A percentile compares a stretch with the other conserved stretches of the same genome.
Evolutionary conservation across 37 sponge, comb jelly and placozoan species (phyloP).

Genomic region (Sycon ciliatum): DNA sequence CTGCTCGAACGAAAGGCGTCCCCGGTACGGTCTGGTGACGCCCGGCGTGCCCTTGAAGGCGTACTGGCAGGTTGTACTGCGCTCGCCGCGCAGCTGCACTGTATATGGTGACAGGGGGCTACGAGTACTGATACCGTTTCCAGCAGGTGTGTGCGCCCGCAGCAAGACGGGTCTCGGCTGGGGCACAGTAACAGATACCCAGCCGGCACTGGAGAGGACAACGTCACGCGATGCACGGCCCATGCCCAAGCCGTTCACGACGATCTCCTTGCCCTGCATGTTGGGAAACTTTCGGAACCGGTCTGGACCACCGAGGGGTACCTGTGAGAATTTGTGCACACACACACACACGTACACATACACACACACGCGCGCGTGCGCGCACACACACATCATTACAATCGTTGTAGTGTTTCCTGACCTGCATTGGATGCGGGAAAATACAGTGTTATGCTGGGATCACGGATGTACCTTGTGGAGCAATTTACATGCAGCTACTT

Average conservation of each 20-base stretch:
- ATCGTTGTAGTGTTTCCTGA: too few relatives aligned
- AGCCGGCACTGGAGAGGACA: slow-evolving; percentile 69
- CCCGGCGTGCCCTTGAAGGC: too few relatives aligned
- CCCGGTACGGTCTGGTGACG: too few relatives aligned
- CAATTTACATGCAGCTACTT: background rate
- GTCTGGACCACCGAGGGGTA: slow-evolving; percentile 44
- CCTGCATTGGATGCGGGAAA: background rate
- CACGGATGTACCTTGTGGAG: background rate
- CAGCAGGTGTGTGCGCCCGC: slow-evolving; percentile 42
- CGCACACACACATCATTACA: background rate
- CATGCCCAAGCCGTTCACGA: slow-evolving; percentile 45
- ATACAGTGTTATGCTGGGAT: background rate
- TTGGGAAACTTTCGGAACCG: slow-evolving; percentile 48
- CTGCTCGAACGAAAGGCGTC: too few relatives aligned
- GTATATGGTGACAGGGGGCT: slow-evolving; percentile 46
- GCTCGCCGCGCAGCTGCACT: slow-evolving; percentile 47
- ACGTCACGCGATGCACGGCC: slow-evolving; percentile 51
- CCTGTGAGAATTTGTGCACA: slow-evolving; percentile 19
- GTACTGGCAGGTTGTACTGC: too few relatives aligned
- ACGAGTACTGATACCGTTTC: slow-evolving; percentile 51
- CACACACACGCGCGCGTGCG: background rate
- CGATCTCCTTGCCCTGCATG: slow-evolving; percentile 25
- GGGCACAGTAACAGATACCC: slow-evolving; percentile 60
- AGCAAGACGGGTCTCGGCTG: slow-evolving; percentile 1
- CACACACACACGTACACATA: background rate